Evolutionary conservation across 2,113 vertebrate species (phyloP).

Genomic region (Microtus oregoni): DNA sequence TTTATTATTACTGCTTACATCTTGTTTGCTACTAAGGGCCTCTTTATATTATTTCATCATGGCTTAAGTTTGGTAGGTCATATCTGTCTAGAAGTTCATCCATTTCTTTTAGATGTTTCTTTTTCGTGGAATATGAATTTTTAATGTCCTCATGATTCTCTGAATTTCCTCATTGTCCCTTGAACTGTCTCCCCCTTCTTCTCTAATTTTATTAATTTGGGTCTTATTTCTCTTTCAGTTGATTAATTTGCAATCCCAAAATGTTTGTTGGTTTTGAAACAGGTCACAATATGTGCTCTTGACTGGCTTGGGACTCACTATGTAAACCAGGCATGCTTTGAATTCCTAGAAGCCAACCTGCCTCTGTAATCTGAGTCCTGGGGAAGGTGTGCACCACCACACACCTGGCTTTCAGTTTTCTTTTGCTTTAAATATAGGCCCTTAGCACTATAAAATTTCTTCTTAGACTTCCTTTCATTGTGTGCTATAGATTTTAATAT

Average conservation of each 20-base stretch:
- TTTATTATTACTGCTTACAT: background rate
- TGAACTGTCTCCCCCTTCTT: background rate
- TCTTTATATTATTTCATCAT: background rate
- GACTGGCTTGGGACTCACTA: background rate
- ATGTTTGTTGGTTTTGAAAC: background rate
- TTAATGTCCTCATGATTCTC: background rate
- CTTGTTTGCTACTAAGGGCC: background rate
- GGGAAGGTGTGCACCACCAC: background rate
- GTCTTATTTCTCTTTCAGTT: background rate
- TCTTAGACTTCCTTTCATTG: background rate
- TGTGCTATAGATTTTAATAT: background rate
- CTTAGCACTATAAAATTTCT: background rate
- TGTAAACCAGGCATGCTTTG: background rate
- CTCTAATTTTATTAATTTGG: background rate
- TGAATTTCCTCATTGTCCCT: background rate
- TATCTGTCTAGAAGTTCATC: background rate
- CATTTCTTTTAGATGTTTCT: background rate
- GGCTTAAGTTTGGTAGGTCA: background rate
- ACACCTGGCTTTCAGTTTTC: background rate
- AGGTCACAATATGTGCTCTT: background rate
- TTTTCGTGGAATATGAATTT: background rate
- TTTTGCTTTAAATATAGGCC: background rate
- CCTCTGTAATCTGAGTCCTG: background rate
- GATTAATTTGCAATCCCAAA: background rate
- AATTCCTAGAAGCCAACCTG: background rate